Evolutionary conservation across 2,113 vertebrate genomes (phyloP).

Genomic region (Lasiurus borealis): DNA sequence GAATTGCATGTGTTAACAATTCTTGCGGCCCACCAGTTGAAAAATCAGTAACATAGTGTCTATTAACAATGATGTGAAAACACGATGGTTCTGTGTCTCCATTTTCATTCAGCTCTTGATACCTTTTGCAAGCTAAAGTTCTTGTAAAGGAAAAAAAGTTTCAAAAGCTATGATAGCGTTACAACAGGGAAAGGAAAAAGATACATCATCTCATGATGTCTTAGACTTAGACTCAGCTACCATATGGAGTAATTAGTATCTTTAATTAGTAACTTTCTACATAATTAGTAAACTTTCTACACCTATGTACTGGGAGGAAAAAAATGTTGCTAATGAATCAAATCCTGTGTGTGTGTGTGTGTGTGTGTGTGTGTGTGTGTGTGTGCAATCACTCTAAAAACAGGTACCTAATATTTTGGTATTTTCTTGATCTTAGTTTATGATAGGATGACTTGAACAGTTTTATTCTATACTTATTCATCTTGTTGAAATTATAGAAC

Average conservation of each 20-base stretch:
- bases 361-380: not conserved
- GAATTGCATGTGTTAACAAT: not conserved
- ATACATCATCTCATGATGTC: not conserved
- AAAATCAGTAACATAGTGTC: not conserved
- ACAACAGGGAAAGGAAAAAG: not conserved
- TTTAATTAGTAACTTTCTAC: not conserved
- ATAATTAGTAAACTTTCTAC: not conserved
- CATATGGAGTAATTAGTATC: not conserved
- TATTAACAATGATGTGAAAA: not conserved
- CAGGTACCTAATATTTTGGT: not conserved
- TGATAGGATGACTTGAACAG: not conserved
- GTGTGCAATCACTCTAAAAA: not conserved
- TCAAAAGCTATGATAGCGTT: not conserved
- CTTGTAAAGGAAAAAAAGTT: not conserved
- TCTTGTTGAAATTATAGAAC: conserved; percentile 15
- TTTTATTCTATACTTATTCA: conserved; percentile 5
- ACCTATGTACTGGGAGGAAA: not conserved
- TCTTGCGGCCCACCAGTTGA: not conserved
- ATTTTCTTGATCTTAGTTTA: not conserved
- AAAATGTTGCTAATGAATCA: not conserved
- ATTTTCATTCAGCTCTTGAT: not conserved
- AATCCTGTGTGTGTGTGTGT: not conserved
- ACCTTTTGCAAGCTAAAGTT: conserved; percentile 51
- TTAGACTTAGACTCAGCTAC: conserved; percentile 21
- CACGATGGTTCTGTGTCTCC: not conserved